Conservation (phyloP, 2,888 invertebrate genomes). For the Platycnemis pennipes region DNA sequence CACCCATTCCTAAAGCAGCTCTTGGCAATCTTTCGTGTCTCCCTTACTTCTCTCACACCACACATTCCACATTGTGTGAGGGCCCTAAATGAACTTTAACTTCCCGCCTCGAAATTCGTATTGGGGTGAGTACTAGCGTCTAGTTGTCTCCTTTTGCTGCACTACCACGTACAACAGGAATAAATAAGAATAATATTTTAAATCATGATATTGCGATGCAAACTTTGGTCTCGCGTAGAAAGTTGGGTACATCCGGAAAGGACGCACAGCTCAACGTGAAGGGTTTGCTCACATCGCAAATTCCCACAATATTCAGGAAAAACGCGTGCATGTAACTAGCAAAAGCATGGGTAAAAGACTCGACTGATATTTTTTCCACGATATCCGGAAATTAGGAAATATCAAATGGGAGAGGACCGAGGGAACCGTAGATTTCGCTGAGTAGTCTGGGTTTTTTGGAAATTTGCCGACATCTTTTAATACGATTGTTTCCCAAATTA, state of each 20-base stretch:
- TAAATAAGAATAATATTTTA: no score
- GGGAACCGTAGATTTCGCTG: conserved; percentile 40
- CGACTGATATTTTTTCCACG: not conserved
- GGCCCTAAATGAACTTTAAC: conserved; percentile 58
- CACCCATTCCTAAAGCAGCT: conserved; percentile 44
- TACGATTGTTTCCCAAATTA: not conserved
- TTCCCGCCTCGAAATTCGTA: conserved; percentile 1
- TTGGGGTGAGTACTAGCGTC: not conserved
- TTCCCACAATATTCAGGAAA: no score
- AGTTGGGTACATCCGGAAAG: not conserved
- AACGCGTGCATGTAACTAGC: no score
- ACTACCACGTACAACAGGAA: no score
- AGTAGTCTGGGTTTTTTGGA: conserved; percentile 57
- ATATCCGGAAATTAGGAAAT: conserved; percentile 41
- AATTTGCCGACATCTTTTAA: conserved; percentile 42
- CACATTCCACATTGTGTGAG: conserved; percentile 47
- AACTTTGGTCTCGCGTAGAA: no score
- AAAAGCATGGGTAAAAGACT: no score
- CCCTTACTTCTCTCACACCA: conserved; percentile 20
- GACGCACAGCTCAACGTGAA: not conserved
- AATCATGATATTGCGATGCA: no score
- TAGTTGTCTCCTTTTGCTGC: not conserved
- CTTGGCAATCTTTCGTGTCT: conserved; percentile 62
- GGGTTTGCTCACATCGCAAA: no score
- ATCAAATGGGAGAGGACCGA: conserved; percentile 2